Evolutionary conservation across 2,888 invertebrate genomes (phyloP), one percentile per base, ranked within the genome.

Genomic region (Lasioglossum oenotherae): DNA sequence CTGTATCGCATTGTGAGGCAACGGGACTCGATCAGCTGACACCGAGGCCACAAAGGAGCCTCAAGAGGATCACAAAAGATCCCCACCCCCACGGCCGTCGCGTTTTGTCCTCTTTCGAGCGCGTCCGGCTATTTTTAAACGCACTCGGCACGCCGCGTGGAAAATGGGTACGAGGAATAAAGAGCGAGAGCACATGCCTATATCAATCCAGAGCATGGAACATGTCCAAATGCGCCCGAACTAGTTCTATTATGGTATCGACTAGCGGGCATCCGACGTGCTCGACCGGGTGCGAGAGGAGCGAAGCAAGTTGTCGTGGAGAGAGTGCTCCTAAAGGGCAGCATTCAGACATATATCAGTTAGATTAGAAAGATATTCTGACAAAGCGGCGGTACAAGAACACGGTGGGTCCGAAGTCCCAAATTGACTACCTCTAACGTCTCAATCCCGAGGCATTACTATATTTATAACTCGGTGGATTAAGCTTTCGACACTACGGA

Each of bases 71-170:
- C 6, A 12, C 71, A 53, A 77, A 72, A 67, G 67, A 41, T 35
- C 60, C 69, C 69, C 57, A 10, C 0, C 2, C 53, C 10, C 44
- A 16, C 35, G 44, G 53, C 0, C 71, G 71, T 16, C 6, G 23
- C 19, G 60, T 78, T 85, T 74, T 67, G 74, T 71, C 85, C 78
- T 80, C 27, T 57, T 74, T 53, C 69, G 23, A 64, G 16, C n/a
- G 57, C 57, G n/a, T 64, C 77, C 60, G 76, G 78, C 81, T 90
- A 90, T 82, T 88, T 84, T 86, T 80, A 81, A 60, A 71, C 78
- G 46, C 27, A 69, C 64, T 35, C 72, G 71, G 64, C 74, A 35
- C 64, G 60, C 74, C 60, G 78, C 74, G 72, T 76, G 76, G 84
- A 88, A 80, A 81, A 86, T 80, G 82, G 74, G 75, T 73, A 74